Evolutionary conservation across 2,888 invertebrate genomes (phyloP).

Genomic region (Actias luna): DNA sequence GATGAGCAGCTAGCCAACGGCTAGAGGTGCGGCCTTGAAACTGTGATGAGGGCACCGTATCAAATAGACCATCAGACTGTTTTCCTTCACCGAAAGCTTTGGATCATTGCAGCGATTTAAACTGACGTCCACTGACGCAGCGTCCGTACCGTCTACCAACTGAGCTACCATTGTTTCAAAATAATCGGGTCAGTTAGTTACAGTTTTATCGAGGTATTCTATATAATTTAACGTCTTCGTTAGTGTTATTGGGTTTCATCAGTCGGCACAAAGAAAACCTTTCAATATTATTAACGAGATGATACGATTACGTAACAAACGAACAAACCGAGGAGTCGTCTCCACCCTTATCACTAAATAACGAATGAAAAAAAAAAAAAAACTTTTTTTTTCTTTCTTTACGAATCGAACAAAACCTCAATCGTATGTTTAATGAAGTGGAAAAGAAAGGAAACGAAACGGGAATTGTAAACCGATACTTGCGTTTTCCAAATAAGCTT

Average conservation of each 20-base stretch:
- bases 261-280: not conserved
- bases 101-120: too few species aligned
- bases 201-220: too few species aligned
- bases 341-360: not conserved
- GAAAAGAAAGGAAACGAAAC: constrained; percentile 1
- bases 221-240: not conserved
- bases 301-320: not conserved
- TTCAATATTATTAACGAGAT: not conserved
- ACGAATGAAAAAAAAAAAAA: too few species aligned
- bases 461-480: constrained; percentile 10
- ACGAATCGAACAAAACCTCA: constrained; percentile 6
- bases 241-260: not conserved
- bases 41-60: too few species aligned
- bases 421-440: constrained; percentile 7
- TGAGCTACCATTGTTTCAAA: too few species aligned
- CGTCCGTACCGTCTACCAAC: too few species aligned
- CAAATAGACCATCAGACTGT: too few species aligned
- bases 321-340: not conserved
- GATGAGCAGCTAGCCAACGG: too few species aligned
- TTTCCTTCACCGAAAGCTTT: too few species aligned
- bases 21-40: too few species aligned
- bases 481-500: constrained; percentile 5
- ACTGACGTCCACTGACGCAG: too few species aligned
- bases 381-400: not conserved
- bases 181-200: too few species aligned